Evolutionary conservation across 2,113 vertebrate species (phyloP).

Genomic region (Gymnobelideus leadbeateri): DNA sequence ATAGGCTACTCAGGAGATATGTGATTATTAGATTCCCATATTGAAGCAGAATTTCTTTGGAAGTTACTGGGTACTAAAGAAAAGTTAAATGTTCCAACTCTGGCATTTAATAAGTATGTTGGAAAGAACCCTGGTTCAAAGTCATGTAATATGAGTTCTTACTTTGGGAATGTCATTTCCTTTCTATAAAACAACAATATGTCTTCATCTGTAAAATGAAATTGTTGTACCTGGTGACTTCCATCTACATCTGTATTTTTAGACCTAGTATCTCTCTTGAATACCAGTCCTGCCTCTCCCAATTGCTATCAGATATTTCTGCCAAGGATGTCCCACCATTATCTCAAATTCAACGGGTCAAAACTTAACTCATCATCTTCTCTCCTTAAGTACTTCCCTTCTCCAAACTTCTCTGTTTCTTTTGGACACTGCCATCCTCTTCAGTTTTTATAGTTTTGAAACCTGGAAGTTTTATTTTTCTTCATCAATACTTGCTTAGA

Average conservation of each 20-base stretch:
- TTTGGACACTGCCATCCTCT: neutral
- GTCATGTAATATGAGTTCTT: neutral
- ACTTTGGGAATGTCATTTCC: neutral
- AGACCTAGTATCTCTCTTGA: neutral
- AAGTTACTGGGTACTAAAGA: neutral
- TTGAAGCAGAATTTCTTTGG: neutral
- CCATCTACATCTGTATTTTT: neutral
- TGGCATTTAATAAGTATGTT: neutral
- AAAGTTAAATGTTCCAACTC: neutral
- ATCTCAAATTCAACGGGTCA: neutral
- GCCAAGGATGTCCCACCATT: neutral
- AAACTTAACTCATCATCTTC: neutral
- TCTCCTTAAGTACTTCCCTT: neutral
- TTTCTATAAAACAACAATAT: neutral
- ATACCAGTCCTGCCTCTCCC: neutral
- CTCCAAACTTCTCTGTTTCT: too few relatives aligned
- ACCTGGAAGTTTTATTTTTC: neutral
- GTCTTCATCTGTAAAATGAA: neutral
- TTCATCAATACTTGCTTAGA: neutral
- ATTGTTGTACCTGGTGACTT: neutral
- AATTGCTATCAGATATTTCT: neutral
- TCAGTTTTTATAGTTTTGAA: neutral
- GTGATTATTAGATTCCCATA: neutral
- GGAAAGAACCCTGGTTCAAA: neutral
- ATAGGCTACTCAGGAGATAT: neutral